These are phyloP conservation scores for Bombus fervidus DNA, from an alignment of 1,140 invertebrate species.

Conservation along the genomic window DNA sequence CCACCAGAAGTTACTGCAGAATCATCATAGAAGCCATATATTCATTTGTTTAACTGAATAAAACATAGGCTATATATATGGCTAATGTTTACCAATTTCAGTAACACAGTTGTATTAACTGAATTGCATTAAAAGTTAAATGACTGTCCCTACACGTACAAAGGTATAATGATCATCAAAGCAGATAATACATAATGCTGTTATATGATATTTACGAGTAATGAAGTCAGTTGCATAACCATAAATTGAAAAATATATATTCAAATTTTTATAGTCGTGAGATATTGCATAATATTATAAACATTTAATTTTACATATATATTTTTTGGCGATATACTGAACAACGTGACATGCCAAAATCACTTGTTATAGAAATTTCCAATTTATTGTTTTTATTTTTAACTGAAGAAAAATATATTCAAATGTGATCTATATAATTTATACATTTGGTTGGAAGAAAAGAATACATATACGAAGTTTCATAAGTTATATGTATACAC, in stretches of 20 bases:
- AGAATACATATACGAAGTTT: slow-evolving; percentile 19
- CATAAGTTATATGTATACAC: slow-evolving; percentile 41
- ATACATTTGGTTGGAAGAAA: background rate
- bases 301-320: slow-evolving; percentile 47
- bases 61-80: slow-evolving; percentile 68
- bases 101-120: slow-evolving; percentile 70
- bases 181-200: slow-evolving; percentile 52
- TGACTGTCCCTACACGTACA: slow-evolving; percentile 73
- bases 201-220: slow-evolving; percentile 52
- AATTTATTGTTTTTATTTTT: slow-evolving; percentile 51
- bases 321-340: slow-evolving; percentile 35
- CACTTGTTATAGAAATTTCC: slow-evolving; percentile 52
- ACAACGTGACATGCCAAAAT: slow-evolving; percentile 46
- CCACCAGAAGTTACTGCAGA: slow-evolving; percentile 75
- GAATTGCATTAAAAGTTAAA: slow-evolving; percentile 72
- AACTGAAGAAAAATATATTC: slow-evolving; percentile 15
- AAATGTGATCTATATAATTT: slow-evolving; percentile 36
- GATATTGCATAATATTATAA: slow-evolving; percentile 47
- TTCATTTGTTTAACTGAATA: slow-evolving; percentile 60
- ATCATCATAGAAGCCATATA: slow-evolving; percentile 77
- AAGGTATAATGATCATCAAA: slow-evolving; percentile 69
- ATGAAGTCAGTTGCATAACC: slow-evolving; percentile 60
- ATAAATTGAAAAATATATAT: slow-evolving; percentile 49
- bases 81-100: slow-evolving; percentile 65
- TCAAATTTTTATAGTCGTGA: slow-evolving; percentile 62